Base-by-base conservation (phyloP, 2,888 invertebrate species). In the Napeogenes inachia region DNA sequence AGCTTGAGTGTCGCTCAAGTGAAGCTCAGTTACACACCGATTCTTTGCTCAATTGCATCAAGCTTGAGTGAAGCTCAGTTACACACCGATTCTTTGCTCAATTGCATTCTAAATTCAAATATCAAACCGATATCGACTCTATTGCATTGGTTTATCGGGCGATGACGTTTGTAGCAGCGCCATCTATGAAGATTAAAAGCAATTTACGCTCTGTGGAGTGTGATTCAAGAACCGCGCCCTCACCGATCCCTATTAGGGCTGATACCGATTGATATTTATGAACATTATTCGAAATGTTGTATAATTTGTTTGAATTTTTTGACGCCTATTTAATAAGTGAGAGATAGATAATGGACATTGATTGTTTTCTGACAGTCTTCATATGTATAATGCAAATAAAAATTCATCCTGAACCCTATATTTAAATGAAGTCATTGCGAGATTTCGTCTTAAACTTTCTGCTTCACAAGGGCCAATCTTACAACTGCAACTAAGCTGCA, bases 161-260 rank as follows among this genome's bases (percentile, higher is more conserved):
- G 65, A 66, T 70, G 73, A 71, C 76, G 79, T 81, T 81, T 83
- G 79, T 70, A 74, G 21, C 47, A 76, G 71, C 76, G 78, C 79
- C 80, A 79, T 84, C 79, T 79, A 78, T 84, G 73, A 77, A 87
- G 83, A 87, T 87, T 85, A 85, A 82, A 82, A 85, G 86, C 81
- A 84, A 87, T 85, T 87, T 83, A 79, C 81, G 75, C 80, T 80
- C 75, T 73, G 75, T 77, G 69, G 80, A 84, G 84, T 79, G 83
- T 77, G 80, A 80, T 80, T 81, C 79, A 77, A 79, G 80, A 77
- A 79, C 74, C 73, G 63, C 73, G 68, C 66, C 70, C 72, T 64
- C 70, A 69, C 63, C 67, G 66, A 62, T 70, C 71, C 62, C 12
- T 50, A 33, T 46, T 35, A 68, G 65, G 65, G 68, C 55, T 64